Conservation (phyloP, 1,140 invertebrate genomes). For the Holotrichia oblita region DNA sequence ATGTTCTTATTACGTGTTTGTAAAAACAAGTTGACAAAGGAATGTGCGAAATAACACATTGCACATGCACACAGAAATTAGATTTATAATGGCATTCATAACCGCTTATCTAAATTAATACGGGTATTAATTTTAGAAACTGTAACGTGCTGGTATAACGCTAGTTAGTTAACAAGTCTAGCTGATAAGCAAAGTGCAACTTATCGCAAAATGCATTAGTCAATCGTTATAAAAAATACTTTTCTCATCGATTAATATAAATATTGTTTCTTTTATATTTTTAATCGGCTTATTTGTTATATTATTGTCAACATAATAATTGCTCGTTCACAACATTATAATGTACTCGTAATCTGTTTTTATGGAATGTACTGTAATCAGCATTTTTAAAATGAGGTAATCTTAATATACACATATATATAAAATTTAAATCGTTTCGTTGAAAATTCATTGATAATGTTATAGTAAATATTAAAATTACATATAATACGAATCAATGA, state of each 20-base stretch:
- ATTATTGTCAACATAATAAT: background rate
- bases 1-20: no score
- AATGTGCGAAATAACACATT: no score
- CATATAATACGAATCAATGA: no score
- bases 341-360: no score
- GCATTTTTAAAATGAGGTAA: background rate
- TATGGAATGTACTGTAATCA: background rate
- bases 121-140: slow-evolving; percentile 1
- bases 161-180: background rate
- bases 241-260: background rate
- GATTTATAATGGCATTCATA: background rate
- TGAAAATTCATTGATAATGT: no score
- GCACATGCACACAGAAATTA: no score
- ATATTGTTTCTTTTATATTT: background rate
- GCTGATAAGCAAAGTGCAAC: background rate
- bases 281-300: background rate
- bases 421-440: no score
- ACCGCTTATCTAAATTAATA: background rate
- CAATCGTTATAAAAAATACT: background rate
- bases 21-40: no score
- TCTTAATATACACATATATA: slow-evolving; percentile 5
- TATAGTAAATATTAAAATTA: no score
- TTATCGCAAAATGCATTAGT: background rate
- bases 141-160: background rate
- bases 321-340: background rate